Percentiles rank a stretch among this genome's conserved stretches.
phyloP scores from a whole-genome alignment of 2,113 vertebrate genomes.

The Procavia capensis region DNA sequence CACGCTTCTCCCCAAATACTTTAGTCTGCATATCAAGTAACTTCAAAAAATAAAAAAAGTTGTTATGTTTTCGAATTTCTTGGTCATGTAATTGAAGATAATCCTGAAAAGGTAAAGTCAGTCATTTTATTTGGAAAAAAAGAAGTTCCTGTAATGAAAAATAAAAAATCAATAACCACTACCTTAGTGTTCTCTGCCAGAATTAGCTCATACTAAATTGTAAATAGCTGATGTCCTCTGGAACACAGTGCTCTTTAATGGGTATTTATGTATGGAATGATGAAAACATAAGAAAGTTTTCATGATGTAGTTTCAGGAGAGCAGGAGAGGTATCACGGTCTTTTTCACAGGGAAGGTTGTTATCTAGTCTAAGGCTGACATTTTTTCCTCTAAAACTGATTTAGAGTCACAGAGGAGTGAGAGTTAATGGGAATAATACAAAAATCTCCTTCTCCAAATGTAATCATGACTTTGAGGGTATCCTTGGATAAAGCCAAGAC shows the following conservation, averaged over 20 bases:
- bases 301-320: background rate
- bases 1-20: background rate
- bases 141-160: background rate
- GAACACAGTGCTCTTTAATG: background rate
- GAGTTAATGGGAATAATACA: background rate
- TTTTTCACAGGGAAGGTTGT: background rate
- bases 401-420: slow-evolving; percentile 1
- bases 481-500: slow-evolving; percentile 15
- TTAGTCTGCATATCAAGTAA: background rate
- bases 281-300: background rate
- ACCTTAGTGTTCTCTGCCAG: slow-evolving; percentile 3
- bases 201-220: background rate
- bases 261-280: background rate
- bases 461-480: background rate
- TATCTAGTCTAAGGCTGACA: background rate
- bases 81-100: background rate
- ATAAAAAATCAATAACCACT: background rate
- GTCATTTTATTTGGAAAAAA: background rate
- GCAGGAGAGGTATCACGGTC: background rate
- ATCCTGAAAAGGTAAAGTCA: slow-evolving; percentile 15
- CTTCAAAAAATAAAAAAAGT: background rate
- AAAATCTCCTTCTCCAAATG: background rate
- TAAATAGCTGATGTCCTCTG: background rate
- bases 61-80: background rate
- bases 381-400: background rate